phyloP scores from a whole-genome alignment of 2,797 vertebrate genomes.

The Iguana delicatissima region DNA sequence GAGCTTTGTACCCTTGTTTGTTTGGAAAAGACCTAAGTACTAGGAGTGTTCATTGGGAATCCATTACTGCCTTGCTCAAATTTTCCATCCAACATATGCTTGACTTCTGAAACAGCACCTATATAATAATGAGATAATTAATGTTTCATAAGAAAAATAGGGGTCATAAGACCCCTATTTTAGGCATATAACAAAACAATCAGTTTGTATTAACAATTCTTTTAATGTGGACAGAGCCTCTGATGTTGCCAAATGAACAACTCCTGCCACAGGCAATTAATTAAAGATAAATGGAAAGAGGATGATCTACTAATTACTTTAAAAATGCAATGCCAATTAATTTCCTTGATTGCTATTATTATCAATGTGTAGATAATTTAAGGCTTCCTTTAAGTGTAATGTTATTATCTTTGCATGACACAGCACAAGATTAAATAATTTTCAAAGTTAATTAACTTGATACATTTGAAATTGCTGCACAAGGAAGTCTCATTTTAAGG shows the following conservation, averaged over 20 bases:
- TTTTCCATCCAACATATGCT: background rate
- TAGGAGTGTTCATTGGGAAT: background rate
- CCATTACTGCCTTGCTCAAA: background rate
- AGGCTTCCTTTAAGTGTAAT: slow-evolving; percentile 9
- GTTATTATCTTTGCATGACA: slow-evolving; percentile 30
- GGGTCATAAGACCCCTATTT: background rate
- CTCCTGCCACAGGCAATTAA: slow-evolving; percentile 36
- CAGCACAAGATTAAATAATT: slow-evolving; percentile 27
- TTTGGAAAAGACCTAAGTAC: background rate
- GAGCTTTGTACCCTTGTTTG: background rate
- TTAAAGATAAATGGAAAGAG: slow-evolving; percentile 28
- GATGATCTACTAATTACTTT: slow-evolving; percentile 40
- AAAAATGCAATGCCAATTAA: slow-evolving; percentile 37
- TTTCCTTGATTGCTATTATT: slow-evolving; percentile 5
- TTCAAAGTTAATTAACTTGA: slow-evolving; percentile 28
- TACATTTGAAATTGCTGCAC: background rate
- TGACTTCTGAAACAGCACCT: background rate
- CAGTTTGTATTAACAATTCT: slow-evolving; percentile 8
- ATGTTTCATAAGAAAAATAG: background rate
- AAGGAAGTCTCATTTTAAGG: background rate
- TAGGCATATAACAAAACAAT: slow-evolving; percentile 3
- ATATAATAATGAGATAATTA: slow-evolving; percentile 21
- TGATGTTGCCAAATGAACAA: slow-evolving; percentile 27
- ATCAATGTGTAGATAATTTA: slow-evolving; percentile 16
- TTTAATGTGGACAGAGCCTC: background rate